Evolutionary conservation across 2,113 vertebrate genomes (phyloP).

Genomic region (Pitta sordida): DNA sequence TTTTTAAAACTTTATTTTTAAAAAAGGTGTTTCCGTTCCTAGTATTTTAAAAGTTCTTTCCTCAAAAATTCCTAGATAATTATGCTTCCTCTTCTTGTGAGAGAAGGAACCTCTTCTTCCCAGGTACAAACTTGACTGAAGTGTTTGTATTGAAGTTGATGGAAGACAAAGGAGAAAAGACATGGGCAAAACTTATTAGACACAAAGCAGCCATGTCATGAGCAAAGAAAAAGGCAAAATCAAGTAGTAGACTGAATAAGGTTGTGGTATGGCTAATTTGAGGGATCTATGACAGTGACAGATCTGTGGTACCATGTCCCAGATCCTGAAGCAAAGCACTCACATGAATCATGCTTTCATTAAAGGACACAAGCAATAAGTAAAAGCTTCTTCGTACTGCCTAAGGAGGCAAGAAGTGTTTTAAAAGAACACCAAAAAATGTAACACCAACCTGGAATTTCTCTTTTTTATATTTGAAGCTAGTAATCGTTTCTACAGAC

Average conservation of each 20-base stretch:
- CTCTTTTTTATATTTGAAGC: background rate
- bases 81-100: too few species aligned
- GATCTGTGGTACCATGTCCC: background rate
- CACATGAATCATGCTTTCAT: background rate
- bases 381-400: background rate
- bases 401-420: background rate
- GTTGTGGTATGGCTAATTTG: background rate
- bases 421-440: background rate
- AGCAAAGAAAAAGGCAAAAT: background rate
- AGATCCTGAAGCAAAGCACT: background rate
- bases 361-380: background rate
- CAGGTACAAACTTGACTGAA: background rate
- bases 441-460: background rate
- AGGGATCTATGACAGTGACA: background rate
- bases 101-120: background rate
- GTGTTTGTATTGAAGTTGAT: background rate
- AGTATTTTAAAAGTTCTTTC: background rate
- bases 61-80: background rate
- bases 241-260: rapidly evolving
- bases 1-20: background rate
- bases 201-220: background rate
- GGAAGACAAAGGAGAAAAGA: background rate
- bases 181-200: background rate
- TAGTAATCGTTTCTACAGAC: background rate
- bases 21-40: background rate